A percentile compares a stretch with the other conserved stretches of the same genome.
phyloP scores from a whole-genome alignment of 2,113 vertebrate genomes.

The Corythornis madagascariensis region DNA sequence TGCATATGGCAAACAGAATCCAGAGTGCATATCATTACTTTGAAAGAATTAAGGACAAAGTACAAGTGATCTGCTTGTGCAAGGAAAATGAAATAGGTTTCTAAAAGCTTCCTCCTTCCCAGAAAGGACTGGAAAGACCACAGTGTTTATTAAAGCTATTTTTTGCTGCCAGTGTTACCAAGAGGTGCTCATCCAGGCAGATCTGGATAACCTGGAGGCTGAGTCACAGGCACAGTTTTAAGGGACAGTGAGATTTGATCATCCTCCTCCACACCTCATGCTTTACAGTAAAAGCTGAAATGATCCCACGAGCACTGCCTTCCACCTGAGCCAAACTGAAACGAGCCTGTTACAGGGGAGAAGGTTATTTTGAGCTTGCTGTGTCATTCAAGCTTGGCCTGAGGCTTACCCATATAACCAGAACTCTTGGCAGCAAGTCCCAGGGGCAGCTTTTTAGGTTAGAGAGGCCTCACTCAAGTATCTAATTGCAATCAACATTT shows the following conservation, averaged over 20 bases:
- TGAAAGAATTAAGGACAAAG: not conserved
- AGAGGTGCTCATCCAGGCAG: not conserved
- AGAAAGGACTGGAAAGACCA: not conserved
- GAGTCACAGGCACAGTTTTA: constrained; percentile 15
- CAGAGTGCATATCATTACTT: not conserved
- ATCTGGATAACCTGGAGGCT: not conserved
- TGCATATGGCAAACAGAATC: not conserved
- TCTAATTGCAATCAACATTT: not conserved
- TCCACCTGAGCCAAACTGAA: not conserved
- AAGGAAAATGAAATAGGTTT: not conserved
- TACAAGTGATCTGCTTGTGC: not conserved
- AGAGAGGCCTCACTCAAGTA: not conserved
- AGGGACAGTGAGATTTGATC: not conserved
- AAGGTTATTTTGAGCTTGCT: constrained; percentile 48
- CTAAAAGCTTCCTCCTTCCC: not conserved
- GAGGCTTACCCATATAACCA: not conserved
- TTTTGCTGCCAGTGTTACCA: not conserved
- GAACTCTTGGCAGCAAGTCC: not conserved
- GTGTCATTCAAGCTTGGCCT: constrained; percentile 20
- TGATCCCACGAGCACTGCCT: not conserved
- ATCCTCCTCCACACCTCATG: not conserved
- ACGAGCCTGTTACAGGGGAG: not conserved
- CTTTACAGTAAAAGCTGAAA: constrained; percentile 45
- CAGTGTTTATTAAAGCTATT: not conserved
- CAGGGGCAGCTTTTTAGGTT: not conserved